A percentile compares a stretch with the other conserved stretches of the same genome.
Conservation (phyloP, 2,888 invertebrate genomes). For the Eupithecia vulgata region DNA sequence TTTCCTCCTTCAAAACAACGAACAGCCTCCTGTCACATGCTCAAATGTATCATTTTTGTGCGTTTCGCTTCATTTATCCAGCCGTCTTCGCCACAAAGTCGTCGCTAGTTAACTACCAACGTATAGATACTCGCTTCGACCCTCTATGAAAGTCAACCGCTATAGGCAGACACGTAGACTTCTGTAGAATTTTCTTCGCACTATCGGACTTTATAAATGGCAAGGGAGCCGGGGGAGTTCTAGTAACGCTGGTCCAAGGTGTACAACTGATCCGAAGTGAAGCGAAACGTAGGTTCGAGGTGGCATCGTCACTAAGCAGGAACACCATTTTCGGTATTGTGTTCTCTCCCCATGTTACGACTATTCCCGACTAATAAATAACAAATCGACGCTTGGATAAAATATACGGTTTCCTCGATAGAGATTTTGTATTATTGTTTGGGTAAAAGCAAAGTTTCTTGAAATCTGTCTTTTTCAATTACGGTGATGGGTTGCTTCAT, state of each 20-base stretch:
- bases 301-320: constrained; percentile 79
- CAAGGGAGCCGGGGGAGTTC: constrained; percentile 64
- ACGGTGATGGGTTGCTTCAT: constrained; percentile 49
- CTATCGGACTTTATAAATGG: constrained; percentile 51
- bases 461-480: constrained; percentile 64
- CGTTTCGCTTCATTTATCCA: constrained; percentile 73
- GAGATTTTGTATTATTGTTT: constrained; percentile 68
- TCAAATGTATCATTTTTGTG: constrained; percentile 73
- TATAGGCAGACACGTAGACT: constrained; percentile 60
- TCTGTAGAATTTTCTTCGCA: constrained; percentile 54
- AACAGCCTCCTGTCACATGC: constrained; percentile 63
- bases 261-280: constrained; percentile 63
- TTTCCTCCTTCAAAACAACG: constrained; percentile 55
- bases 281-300: constrained; percentile 70
- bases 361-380: constrained; percentile 83
- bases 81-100: constrained; percentile 70
- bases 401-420: constrained; percentile 76
- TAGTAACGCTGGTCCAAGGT: constrained; percentile 57
- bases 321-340: constrained; percentile 79
- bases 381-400: constrained; percentile 82
- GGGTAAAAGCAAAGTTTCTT: constrained; percentile 61
- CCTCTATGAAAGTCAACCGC: constrained; percentile 62
- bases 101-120: constrained; percentile 70
- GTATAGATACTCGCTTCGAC: constrained; percentile 71
- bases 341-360: constrained; percentile 77